Conservation (phyloP, 2,113 vertebrate genomes). For the Rhea americana region DNA sequence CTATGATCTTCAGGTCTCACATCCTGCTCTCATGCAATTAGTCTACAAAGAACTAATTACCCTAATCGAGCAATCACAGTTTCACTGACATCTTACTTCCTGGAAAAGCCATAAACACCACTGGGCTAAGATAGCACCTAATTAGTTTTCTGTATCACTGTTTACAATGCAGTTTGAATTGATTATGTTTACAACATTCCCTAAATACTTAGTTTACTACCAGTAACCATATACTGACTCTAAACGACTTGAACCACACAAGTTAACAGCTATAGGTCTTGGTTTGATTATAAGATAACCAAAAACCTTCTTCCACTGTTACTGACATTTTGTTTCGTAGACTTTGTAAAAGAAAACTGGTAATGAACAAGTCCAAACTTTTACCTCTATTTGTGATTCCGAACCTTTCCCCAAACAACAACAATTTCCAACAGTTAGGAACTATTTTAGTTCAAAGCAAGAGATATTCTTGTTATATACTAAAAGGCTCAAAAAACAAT, state of each 20-base stretch:
- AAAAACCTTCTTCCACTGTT: slow-evolving; percentile 4
- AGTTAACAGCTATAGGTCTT: background rate
- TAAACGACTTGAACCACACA: slow-evolving; percentile 3
- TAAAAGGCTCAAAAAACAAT: background rate
- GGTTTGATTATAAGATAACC: background rate
- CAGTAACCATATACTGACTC: background rate
- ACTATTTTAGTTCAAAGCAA: background rate
- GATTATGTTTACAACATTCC: slow-evolving; percentile 58
- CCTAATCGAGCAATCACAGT: slow-evolving; percentile 80
- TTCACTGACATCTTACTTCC: slow-evolving; percentile 84
- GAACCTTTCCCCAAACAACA: background rate
- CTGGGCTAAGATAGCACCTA: slow-evolving; percentile 71
- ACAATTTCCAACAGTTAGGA: background rate
- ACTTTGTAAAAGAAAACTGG: background rate
- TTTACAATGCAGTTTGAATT: slow-evolving; percentile 80
- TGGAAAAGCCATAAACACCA: slow-evolving; percentile 82
- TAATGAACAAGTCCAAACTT: background rate
- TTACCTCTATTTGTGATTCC: background rate
- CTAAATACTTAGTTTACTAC: slow-evolving; percentile 58
- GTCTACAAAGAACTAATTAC: slow-evolving; percentile 81
- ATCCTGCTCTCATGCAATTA: slow-evolving; percentile 84
- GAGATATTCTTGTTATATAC: background rate
- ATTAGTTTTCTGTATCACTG: slow-evolving; percentile 73
- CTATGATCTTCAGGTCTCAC: slow-evolving; percentile 75
- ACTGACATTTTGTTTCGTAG: background rate